A percentile compares a stretch with the other conserved stretches of the same genome.
phyloP scores from a whole-genome alignment of 2,797 vertebrate genomes.

The Ceyx erithaca region DNA sequence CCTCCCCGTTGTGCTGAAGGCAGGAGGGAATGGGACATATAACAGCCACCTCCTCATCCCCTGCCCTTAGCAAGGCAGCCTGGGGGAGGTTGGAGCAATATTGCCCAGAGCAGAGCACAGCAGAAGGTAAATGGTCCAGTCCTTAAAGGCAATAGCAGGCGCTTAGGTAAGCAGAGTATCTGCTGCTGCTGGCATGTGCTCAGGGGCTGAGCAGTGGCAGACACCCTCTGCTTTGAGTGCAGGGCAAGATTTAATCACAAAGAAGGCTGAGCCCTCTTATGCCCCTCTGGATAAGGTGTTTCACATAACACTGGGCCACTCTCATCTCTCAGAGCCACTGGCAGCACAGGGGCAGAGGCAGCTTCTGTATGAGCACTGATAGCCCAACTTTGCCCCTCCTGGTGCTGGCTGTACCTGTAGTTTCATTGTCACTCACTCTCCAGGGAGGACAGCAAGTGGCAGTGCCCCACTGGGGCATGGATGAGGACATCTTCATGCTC shows the following conservation, averaged over 20 bases:
- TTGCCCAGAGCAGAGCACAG: neutral
- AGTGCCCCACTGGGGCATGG: neutral
- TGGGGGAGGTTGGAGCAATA: neutral
- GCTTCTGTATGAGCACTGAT: neutral
- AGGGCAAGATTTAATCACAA: neutral
- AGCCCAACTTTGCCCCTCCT: neutral
- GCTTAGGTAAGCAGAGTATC: neutral
- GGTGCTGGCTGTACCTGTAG: neutral
- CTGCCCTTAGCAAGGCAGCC: neutral
- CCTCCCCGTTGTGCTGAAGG: neutral
- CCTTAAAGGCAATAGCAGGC: neutral
- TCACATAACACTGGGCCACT: neutral
- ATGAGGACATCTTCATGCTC: rapidly evolving
- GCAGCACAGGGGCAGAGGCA: neutral
- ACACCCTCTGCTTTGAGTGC: neutral
- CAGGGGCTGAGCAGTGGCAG: neutral
- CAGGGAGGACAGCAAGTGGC: neutral
- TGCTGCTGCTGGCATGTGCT: rapidly evolving
- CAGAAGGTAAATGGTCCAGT: neutral
- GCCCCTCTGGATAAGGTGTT: neutral
- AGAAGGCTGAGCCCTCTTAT: neutral
- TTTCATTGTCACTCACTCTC: neutral
- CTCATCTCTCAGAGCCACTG: neutral
- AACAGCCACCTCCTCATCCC: neutral
- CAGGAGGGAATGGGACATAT: neutral